Percentiles rank a stretch among this genome's conserved stretches.
Conservation (phyloP, 2,797 vertebrate genomes). For the Acipenser oxyrinchus region DNA sequence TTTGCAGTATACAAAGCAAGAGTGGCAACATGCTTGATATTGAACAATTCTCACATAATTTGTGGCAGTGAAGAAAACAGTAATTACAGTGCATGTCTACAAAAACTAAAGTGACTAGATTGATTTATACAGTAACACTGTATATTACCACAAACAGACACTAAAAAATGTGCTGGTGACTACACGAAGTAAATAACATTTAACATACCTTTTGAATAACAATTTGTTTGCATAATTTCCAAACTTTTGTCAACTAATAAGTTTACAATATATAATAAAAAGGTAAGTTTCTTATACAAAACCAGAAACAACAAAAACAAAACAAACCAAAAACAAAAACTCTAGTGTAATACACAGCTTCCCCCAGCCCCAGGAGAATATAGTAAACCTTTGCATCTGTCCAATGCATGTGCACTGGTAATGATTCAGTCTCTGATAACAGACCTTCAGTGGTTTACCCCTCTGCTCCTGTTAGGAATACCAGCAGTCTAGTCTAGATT, state of each 20-base stretch:
- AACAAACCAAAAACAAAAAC: slow-evolving; percentile 26
- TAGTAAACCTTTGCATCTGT: slow-evolving; percentile 33
- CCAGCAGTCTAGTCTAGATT: slow-evolving; percentile 39
- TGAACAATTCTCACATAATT: slow-evolving; percentile 41
- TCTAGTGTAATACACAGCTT: slow-evolving; percentile 41
- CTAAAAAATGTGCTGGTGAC: slow-evolving; percentile 70
- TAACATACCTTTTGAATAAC: slow-evolving; percentile 68
- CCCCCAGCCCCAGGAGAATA: slow-evolving; percentile 46
- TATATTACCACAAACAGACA: slow-evolving; percentile 34
- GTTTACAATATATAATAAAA: slow-evolving; percentile 57
- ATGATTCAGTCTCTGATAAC: slow-evolving; percentile 51
- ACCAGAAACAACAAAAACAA: slow-evolving; percentile 12
- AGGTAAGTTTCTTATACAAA: slow-evolving; percentile 28
- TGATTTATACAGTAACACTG: slow-evolving; percentile 44
- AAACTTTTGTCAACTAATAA: slow-evolving; percentile 48
- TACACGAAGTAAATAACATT: slow-evolving; percentile 75
- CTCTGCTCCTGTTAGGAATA: not conserved
- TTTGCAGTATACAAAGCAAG: too few relatives aligned
- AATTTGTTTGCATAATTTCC: slow-evolving; percentile 25
- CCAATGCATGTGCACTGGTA: slow-evolving; percentile 61
- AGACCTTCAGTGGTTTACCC: slow-evolving; percentile 57
- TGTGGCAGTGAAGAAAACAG: slow-evolving; percentile 45
- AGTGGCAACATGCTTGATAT: slow-evolving; percentile 27
- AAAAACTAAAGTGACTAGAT: slow-evolving; percentile 50
- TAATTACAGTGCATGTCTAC: slow-evolving; percentile 81